Evolutionary conservation across 1,140 invertebrate genomes (phyloP).

Genomic region (Cydia strobilella): DNA sequence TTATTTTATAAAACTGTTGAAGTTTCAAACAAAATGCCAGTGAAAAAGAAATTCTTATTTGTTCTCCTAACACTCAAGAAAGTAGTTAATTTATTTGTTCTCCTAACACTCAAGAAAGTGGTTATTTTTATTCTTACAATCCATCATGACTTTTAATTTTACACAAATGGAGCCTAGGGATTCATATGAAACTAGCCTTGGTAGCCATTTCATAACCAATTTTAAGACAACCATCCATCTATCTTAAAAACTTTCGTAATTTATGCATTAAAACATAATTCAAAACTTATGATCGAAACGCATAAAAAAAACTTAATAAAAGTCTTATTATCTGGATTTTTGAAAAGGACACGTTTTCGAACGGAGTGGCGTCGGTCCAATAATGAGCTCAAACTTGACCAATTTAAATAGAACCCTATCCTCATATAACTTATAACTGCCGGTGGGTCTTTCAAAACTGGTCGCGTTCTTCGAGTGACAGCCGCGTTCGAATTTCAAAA

Average conservation of each 20-base stretch:
- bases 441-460: slow-evolving; percentile 41
- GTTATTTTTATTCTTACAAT: too few relatives aligned
- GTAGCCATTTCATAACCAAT: background rate
- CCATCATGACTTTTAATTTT: background rate
- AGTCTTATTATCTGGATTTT: slow-evolving; percentile 59
- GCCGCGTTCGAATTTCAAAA: slow-evolving; percentile 61
- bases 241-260: slow-evolving; percentile 17
- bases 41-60: too few relatives aligned
- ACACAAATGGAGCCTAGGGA: too few relatives aligned
- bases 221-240: background rate
- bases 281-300: slow-evolving; percentile 34
- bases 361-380: slow-evolving; percentile 42
- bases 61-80: too few relatives aligned
- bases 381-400: slow-evolving; percentile 52
- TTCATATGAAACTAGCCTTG: background rate
- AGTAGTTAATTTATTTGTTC: too few relatives aligned
- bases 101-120: too few relatives aligned
- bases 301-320: slow-evolving; percentile 47
- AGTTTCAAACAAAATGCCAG: too few relatives aligned
- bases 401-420: slow-evolving; percentile 36
- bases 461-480: slow-evolving; percentile 50
- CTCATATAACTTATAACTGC: background rate
- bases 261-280: slow-evolving; percentile 27
- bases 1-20: too few relatives aligned
- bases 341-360: slow-evolving; percentile 58